phyloP scores from a whole-genome alignment of 1,140 invertebrate species.

The Drosophila littoralis region DNA sequence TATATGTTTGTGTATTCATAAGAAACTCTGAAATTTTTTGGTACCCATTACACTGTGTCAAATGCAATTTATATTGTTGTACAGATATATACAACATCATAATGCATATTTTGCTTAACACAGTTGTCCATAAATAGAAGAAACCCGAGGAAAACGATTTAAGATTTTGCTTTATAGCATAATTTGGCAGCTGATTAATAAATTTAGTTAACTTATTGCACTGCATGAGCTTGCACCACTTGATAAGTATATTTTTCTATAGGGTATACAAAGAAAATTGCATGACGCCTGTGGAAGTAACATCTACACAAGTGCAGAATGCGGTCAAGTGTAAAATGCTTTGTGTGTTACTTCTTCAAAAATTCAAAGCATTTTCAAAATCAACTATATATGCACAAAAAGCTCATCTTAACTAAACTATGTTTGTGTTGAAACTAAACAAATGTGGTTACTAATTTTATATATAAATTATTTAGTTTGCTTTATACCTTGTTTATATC shows the following conservation, averaged over 20 bases:
- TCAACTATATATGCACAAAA: background rate
- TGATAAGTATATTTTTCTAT: conserved; percentile 6
- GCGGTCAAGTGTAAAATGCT: conserved; percentile 6
- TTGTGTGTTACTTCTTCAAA: conserved; percentile 5
- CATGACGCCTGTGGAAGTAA: conserved; percentile 9
- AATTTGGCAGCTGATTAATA: too few relatives aligned
- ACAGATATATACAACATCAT: too few relatives aligned
- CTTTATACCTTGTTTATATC: background rate
- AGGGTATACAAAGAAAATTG: conserved; percentile 8
- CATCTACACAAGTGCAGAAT: background rate
- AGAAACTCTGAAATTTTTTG: too few relatives aligned
- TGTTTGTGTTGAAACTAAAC: background rate
- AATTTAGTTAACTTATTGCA: too few relatives aligned
- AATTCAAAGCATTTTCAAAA: conserved; percentile 10
- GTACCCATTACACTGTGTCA: too few relatives aligned
- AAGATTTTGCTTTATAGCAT: too few relatives aligned
- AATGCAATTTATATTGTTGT: too few relatives aligned
- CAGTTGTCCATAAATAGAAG: too few relatives aligned
- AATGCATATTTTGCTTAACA: too few relatives aligned
- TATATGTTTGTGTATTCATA: too few relatives aligned
- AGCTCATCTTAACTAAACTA: background rate
- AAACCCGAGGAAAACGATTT: too few relatives aligned
- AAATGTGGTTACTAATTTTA: background rate
- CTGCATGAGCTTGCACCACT: too few relatives aligned
- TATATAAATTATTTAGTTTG: background rate